Base-by-base conservation (phyloP, 1,140 invertebrate species). In the Nasonia vitripennis region DNA sequence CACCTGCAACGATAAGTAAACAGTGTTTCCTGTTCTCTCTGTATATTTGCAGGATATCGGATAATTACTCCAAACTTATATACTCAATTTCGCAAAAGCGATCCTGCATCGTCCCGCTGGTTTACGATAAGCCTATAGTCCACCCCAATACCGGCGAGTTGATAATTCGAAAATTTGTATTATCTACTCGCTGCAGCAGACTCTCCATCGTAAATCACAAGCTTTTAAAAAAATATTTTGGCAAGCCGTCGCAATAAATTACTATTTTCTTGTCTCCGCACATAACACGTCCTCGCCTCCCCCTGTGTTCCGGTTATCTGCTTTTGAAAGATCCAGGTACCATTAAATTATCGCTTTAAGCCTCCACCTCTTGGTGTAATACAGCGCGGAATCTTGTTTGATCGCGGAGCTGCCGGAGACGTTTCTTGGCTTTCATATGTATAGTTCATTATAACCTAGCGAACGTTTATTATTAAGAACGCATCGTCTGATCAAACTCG, bases 321-420 rank as follows among this genome's bases (percentile, higher is more conserved):
- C 77, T 78, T 62, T 62, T 78, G 77, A 78, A 78, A 78, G 77
- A 78, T 78, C 77, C 51, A 62, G 51, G 77, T 78, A 51, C 51
- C 77, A 78, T 78, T 78, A 78, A 78, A 78, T 78, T 78, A 78
- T 62, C 77, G 27, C 77, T 78, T 37, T n/a, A 34, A 55, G 27
- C 51, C 77, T 62, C 48, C 51, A 17, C 77, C 45, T 23, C 10
- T 14, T 51, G 23, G 20, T 45, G 20, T 78, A n/a, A 78, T 48
- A 51, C 27, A 80, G 37, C 62, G 62, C 37, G 78, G 78, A 70
- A 70, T 80, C 70, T 45, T 41, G 78, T 70, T 68, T 41, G 78
- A 80, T 80, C 78, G 78, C 14, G 20, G 41, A 41, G 6, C 41
- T 51, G 41, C 45, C 31, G n/a, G 75, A 77, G 51, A 55, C 51